Conservation (phyloP, 2,888 invertebrate species). For the Strigamia transsilvanica region DNA sequence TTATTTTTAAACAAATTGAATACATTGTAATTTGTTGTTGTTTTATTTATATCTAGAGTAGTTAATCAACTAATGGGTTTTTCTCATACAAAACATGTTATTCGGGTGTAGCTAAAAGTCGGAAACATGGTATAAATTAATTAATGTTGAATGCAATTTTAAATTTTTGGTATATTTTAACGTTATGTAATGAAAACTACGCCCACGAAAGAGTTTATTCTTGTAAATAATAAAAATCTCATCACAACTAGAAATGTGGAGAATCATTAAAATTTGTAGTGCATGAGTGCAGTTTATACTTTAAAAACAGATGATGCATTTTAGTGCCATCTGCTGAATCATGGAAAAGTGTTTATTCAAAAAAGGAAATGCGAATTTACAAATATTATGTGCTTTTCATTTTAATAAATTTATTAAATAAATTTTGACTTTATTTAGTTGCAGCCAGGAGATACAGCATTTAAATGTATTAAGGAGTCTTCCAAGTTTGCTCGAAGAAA, state of each 20-base stretch:
- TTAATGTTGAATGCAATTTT: background rate
- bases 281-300: background rate
- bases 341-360: background rate
- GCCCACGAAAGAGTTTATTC: background rate
- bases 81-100: background rate
- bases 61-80: conserved; percentile 16
- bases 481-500: conserved; percentile 54
- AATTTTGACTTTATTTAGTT: conserved; percentile 4
- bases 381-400: background rate
- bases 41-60: background rate
- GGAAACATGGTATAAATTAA: background rate
- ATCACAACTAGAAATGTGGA: background rate
- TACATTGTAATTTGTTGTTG: conserved; percentile 25
- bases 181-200: background rate
- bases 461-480: conserved; percentile 50
- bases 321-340: conserved; percentile 38
- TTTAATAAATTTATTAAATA: conserved; percentile 14
- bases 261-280: background rate
- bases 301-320: conserved; percentile 21
- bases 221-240: background rate
- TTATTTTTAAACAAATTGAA: conserved; percentile 20
- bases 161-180: background rate
- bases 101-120: background rate
- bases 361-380: background rate
- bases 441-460: conserved; percentile 44